Evolutionary conservation across 2,113 vertebrate species (phyloP).

Genomic region (Pantherophis guttatus): DNA sequence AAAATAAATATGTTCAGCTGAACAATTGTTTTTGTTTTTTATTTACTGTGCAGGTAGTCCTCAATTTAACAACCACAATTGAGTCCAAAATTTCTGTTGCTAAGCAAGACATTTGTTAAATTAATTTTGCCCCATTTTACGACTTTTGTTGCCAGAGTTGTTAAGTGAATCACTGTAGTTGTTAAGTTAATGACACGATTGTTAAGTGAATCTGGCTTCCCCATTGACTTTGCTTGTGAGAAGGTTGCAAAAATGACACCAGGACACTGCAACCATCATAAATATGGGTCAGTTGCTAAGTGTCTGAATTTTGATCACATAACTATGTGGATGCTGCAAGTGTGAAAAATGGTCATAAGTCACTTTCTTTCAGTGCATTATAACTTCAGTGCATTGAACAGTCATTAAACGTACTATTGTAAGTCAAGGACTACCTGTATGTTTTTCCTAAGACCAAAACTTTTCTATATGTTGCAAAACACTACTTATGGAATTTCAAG

Average conservation of each 20-base stretch:
- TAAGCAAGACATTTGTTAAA: not conserved
- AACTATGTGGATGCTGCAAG: not conserved
- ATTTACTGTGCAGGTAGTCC: not conserved
- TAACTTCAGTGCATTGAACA: not conserved
- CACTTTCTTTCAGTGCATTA: not conserved
- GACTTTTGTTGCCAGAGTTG: not conserved
- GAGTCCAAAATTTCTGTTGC: not conserved
- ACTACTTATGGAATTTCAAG: not conserved
- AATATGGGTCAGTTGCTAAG: not conserved
- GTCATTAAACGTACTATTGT: not conserved
- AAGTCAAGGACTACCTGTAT: not conserved
- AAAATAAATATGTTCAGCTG: not conserved
- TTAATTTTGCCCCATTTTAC: not conserved
- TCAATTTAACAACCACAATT: not conserved
- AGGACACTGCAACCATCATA: not conserved
- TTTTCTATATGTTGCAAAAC: not conserved
- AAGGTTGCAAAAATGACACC: not conserved
- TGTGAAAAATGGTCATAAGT: not conserved
- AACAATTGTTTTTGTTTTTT: not conserved
- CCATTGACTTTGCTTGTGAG: not conserved
- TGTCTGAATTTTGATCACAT: not conserved
- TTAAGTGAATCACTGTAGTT: not conserved
- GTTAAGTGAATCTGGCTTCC: not conserved
- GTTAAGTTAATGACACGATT: not conserved
- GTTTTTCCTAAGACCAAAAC: not conserved